Conservation (phyloP, 1,140 invertebrate species). For the Ostrea denselamellosa region DNA sequence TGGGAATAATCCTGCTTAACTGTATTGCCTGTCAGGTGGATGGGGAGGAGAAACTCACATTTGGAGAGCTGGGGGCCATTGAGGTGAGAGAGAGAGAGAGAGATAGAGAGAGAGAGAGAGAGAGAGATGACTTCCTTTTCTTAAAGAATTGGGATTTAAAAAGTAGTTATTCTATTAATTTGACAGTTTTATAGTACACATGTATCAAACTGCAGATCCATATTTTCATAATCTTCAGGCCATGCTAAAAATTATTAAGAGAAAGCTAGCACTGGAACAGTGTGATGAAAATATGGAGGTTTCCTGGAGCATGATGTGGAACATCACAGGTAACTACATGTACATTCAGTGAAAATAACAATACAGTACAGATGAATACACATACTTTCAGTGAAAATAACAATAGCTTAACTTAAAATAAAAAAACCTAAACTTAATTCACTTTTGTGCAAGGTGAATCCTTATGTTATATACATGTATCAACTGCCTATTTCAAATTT, state of each 20-base stretch:
- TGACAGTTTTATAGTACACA: too few relatives aligned
- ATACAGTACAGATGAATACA: slow-evolving; percentile 88
- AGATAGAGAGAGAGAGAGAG: neutral
- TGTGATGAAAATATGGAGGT: slow-evolving; percentile 98
- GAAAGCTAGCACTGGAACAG: slow-evolving; percentile 85
- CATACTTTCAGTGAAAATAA: too few relatives aligned
- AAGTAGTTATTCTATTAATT: too few relatives aligned
- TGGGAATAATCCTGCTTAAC: slow-evolving; percentile 96
- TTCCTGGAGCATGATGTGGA: slow-evolving; percentile 97
- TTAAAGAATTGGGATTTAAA: too few relatives aligned
- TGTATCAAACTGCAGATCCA: too few relatives aligned
- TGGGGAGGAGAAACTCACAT: slow-evolving; percentile 91
- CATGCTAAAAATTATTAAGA: slow-evolving; percentile 91
- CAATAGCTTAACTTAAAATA: too few relatives aligned
- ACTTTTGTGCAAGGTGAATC: too few relatives aligned
- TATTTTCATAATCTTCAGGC: slow-evolving; percentile 80
- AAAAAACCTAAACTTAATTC: too few relatives aligned
- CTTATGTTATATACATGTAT: too few relatives aligned
- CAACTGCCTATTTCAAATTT: too few relatives aligned
- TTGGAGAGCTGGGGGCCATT: slow-evolving; percentile 85
- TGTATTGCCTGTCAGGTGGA: slow-evolving; percentile 97
- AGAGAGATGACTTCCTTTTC: neutral
- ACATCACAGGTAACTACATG: slow-evolving; percentile 86
- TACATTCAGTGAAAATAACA: too few relatives aligned
- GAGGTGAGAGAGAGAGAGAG: slow-evolving; percentile 43